Conservation (phyloP, 2,888 invertebrate genomes). For the Mythimna loreyi region DNA sequence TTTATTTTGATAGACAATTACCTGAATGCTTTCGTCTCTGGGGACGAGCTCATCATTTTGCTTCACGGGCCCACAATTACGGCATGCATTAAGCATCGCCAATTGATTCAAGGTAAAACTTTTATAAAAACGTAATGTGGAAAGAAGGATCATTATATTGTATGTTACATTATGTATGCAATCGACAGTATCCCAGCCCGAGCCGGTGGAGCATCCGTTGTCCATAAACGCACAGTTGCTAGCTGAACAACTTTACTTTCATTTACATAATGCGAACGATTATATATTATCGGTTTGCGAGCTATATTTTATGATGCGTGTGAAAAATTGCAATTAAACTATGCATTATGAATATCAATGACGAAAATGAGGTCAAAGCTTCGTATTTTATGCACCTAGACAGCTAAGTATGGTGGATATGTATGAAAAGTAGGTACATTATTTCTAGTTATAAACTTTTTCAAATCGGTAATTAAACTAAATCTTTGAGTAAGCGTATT, state of each 20-base stretch:
- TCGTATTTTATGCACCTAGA: not conserved
- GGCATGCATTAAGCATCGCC: constrained; percentile 32
- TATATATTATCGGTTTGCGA: constrained; percentile 45
- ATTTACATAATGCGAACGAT: constrained; percentile 79
- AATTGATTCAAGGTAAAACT: constrained; percentile 39
- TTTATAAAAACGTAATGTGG: constrained; percentile 55
- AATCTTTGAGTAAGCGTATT: not conserved
- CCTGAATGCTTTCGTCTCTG: constrained; percentile 34
- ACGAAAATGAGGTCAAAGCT: constrained; percentile 3
- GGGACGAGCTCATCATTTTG: constrained; percentile 35
- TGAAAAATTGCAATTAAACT: constrained; percentile 32
- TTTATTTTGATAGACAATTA: constrained; percentile 39
- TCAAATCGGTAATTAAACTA: not conserved
- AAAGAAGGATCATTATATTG: constrained; percentile 66
- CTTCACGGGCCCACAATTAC: constrained; percentile 39
- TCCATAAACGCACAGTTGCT: constrained; percentile 62
- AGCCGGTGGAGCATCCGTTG: constrained; percentile 65
- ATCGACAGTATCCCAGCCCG: constrained; percentile 67
- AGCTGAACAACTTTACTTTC: constrained; percentile 77
- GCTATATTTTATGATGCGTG: constrained; percentile 33
- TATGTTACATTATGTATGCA: constrained; percentile 72
- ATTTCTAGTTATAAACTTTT: not conserved
- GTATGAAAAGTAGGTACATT: too few relatives aligned
- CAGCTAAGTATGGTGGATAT: not conserved
- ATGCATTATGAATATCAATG: constrained; percentile 3